Percentiles rank a stretch among this genome's conserved stretches.
Conservation (phyloP, 2,113 vertebrate species). For the Paracanthobrama guichenoti region DNA sequence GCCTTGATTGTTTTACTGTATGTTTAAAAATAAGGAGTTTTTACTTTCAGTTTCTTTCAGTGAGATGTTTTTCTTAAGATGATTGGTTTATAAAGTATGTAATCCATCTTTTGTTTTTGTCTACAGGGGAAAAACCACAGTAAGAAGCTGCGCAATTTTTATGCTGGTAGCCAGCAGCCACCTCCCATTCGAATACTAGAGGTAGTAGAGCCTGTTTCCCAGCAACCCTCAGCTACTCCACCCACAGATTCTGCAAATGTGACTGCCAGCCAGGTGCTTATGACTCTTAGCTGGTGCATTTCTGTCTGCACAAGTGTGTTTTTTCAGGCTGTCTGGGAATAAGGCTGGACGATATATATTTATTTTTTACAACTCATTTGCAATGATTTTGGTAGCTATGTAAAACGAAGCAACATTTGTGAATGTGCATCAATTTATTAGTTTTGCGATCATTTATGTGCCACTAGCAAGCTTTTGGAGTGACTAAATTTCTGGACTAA, state of each 20-base stretch:
- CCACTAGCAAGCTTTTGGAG: neutral
- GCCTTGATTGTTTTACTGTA: neutral
- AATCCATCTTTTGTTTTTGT: constrained; percentile 49
- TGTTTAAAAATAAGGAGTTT: neutral
- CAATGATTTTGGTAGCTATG: neutral
- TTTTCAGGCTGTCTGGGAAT: neutral
- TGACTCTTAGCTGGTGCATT: neutral
- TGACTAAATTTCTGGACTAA: too few relatives aligned
- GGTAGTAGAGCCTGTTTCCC: constrained; percentile 75
- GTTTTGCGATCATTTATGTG: neutral
- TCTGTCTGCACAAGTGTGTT: neutral
- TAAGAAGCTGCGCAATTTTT: constrained; percentile 96
- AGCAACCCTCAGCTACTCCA: constrained; percentile 76
- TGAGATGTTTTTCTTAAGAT: neutral
- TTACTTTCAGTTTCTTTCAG: neutral
- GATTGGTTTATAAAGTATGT: neutral
- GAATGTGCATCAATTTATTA: neutral
- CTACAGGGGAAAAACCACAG: constrained; percentile 97
- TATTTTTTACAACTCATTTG: neutral
- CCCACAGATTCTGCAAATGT: constrained; percentile 73
- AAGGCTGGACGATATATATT: neutral
- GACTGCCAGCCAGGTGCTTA: constrained; percentile 77
- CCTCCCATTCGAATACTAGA: constrained; percentile 86
- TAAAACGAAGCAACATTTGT: neutral
- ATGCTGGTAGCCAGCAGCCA: constrained; percentile 92